phyloP scores from a whole-genome alignment of 1,140 invertebrate genomes.

The Vollenhovia emeryi region DNA sequence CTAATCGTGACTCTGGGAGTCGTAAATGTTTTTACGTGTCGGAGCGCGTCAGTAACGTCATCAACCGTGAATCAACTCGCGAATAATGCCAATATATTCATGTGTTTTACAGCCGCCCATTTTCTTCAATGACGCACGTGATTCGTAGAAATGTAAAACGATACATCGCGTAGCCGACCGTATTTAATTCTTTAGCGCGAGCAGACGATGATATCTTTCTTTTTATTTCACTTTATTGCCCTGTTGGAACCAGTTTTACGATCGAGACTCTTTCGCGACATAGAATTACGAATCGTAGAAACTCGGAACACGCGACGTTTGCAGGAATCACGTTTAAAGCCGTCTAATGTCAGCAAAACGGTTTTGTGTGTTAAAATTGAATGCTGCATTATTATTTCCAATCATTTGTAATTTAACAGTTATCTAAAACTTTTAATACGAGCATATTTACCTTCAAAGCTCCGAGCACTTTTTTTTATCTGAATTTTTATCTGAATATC shows the following conservation, averaged over 20 bases:
- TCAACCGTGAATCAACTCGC: conserved; percentile 49
- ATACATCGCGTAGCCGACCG: background rate
- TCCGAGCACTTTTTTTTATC: background rate
- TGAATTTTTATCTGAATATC: background rate
- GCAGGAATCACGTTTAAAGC: background rate
- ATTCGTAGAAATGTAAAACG: conserved; percentile 12
- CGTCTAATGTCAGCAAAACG: conserved; percentile 8
- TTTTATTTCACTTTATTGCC: conserved; percentile 17
- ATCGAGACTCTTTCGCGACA: conserved; percentile 20
- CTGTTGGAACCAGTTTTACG: conserved; percentile 9
- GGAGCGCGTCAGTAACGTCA: conserved; percentile 35
- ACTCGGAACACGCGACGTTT: conserved; percentile 25
- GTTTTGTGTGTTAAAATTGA: background rate
- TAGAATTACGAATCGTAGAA: conserved; percentile 43
- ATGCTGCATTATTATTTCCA: background rate
- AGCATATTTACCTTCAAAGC: background rate
- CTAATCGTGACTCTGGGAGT: conserved; percentile 49
- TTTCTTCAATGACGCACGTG: conserved; percentile 37
- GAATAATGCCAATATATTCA: conserved; percentile 17
- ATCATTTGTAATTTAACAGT: background rate
- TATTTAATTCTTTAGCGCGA: conserved; percentile 37
- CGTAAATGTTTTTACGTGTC: conserved; percentile 65
- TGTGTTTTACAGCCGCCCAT: conserved; percentile 27
- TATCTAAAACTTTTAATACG: background rate
- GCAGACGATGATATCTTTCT: conserved; percentile 26